phyloP scores from a whole-genome alignment of 2,797 vertebrate species.

The Dryobates pubescens region DNA sequence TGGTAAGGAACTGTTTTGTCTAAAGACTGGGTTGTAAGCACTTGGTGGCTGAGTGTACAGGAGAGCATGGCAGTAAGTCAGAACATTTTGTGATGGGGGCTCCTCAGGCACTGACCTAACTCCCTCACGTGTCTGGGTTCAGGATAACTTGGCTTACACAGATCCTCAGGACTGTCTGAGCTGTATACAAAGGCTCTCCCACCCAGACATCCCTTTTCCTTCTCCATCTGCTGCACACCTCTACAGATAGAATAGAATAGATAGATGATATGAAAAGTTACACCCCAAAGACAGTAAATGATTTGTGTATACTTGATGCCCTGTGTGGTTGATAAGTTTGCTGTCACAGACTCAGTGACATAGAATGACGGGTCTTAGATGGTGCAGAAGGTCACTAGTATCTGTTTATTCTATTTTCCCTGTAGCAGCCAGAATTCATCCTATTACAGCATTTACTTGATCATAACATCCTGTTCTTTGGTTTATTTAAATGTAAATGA shows the following conservation, averaged over 20 bases:
- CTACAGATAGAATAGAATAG: no score
- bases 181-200: background rate
- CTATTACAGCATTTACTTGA: background rate
- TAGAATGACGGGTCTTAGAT: background rate
- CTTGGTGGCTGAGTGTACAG: background rate
- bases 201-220: background rate
- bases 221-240: no score
- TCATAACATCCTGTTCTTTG: background rate
- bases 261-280: accelerated
- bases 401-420: background rate
- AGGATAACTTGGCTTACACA: no score
- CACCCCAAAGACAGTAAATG: no score
- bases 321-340: background rate
- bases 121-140: background rate
- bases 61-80: background rate
- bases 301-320: background rate
- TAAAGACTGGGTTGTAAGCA: background rate
- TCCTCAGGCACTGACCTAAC: background rate
- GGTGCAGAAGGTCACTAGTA: background rate
- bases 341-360: background rate
- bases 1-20: background rate
- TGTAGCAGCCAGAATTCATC: background rate
- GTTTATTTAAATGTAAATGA: slow-evolving; percentile 9
- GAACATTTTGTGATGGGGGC: background rate
- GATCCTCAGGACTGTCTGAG: background rate